These are phyloP conservation scores for Paratilapia polleni DNA, from an alignment of 2,113 vertebrate genomes.

Conservation along the genomic window DNA sequence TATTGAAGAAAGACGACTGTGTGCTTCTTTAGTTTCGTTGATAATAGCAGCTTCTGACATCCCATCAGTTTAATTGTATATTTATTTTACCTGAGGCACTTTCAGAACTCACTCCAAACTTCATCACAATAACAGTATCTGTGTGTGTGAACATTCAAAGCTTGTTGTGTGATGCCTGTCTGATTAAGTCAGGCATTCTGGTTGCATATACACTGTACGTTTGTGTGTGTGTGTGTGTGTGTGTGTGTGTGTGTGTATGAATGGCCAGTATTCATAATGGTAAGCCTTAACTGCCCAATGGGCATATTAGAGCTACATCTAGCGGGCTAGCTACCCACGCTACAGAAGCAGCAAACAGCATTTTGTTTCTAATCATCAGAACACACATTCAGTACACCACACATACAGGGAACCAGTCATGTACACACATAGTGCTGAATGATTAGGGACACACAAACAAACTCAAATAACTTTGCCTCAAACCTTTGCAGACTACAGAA, in stretches of 20 bases:
- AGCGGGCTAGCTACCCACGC: not conserved
- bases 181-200: not conserved
- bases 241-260: not conserved
- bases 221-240: not conserved
- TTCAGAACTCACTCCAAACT: constrained; percentile 36
- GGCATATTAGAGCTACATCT: not conserved
- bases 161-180: not conserved
- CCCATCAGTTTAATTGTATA: constrained; percentile 56
- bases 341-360: not conserved
- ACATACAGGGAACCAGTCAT: not conserved
- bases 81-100: constrained; percentile 49
- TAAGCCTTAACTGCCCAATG: not conserved
- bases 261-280: not conserved
- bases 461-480: constrained; percentile 11
- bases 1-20: constrained; percentile 7
- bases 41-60: constrained; percentile 50
- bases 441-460: not conserved
- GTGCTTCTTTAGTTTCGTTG: constrained; percentile 34
- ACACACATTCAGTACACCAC: not conserved
- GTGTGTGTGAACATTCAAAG: not conserved
- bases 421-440: not conserved
- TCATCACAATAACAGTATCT: constrained; percentile 6
- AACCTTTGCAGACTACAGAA: not conserved
- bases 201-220: not conserved
- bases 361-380: constrained; percentile 2